phyloP scores from a whole-genome alignment of 2,113 vertebrate genomes.

The Micromys minutus region DNA sequence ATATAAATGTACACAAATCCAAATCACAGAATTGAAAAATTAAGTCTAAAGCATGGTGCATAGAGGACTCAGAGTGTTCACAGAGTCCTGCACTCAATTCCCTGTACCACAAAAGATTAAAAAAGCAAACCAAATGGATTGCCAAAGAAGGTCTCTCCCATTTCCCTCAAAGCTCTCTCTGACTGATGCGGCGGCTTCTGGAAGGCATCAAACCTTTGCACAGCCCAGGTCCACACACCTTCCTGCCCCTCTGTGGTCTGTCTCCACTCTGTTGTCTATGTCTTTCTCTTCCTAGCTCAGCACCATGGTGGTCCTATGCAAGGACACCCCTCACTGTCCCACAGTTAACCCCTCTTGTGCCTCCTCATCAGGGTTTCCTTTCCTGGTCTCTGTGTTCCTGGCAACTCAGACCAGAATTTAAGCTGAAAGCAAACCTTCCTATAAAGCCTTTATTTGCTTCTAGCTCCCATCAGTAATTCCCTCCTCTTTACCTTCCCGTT shows the following conservation, averaged over 20 bases:
- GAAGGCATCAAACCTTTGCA: not conserved
- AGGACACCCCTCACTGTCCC: not conserved
- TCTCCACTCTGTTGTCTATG: not conserved
- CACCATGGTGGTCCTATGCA: not conserved
- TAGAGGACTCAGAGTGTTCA: not conserved
- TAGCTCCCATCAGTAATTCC: not conserved
- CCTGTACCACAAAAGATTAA: not conserved
- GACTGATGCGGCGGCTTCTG: not conserved
- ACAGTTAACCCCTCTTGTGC: not conserved
- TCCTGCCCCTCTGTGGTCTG: not conserved
- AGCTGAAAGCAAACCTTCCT: not conserved
- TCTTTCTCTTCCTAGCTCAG: not conserved
- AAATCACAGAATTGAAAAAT: slow-evolving; percentile 12
- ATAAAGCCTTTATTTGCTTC: not conserved
- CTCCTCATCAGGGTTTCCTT: not conserved
- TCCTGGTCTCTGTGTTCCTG: not conserved
- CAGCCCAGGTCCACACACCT: not conserved
- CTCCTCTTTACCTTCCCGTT: not conserved
- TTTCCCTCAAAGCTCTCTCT: not conserved
- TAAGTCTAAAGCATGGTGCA: not conserved
- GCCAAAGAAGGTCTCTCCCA: not conserved
- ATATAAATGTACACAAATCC: slow-evolving; percentile 7
- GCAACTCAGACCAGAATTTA: not conserved
- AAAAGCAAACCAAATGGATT: not conserved
- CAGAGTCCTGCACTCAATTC: not conserved